Base-by-base conservation (phyloP, 2,888 invertebrate species). In the Calephelis perditalis region DNA sequence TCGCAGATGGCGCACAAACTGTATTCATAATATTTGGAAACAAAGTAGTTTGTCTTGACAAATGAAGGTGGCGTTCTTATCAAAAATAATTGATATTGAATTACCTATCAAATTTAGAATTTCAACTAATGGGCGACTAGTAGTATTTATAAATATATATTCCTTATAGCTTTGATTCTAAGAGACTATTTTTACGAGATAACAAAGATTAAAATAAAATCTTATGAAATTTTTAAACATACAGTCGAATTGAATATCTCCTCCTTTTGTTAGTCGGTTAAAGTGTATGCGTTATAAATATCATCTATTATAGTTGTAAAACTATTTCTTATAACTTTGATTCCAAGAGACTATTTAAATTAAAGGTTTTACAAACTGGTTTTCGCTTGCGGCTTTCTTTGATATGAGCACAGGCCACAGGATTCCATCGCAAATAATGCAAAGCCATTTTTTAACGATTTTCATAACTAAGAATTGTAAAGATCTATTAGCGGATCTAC, bases 311-410 rank as follows among this genome's bases (percentile, higher is more conserved):
- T 58, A 60, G 62, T 62, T 61, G 63, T 57, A 57, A 62, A 60
- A 63, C 63, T 62, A 55, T 63, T 49, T 64, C 61, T 62, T 64
- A 62, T 60, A 62, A 63, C 58, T 49, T 61, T 59, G 56, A 57
- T 58, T 58, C 62, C 61, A 62, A 63, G 65, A 60, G 63, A 67
- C 67, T 69, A 65, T 69, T 67, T 67, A 66, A 68, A 68, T 67
- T 62, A 63, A 67, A 63, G 62, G 57, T 63, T 49, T 56, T 63
- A 61, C 61, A 68, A 70, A 69, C 67, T 58, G 65, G 69, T 69
- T 66, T 56, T 57, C 61, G 55, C 60, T 62, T 40, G 69, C 70
- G 71, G 71, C 67, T 57, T 60, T 55, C 70, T 71, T 70, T 70
- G 68, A 70, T 65, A 59, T 65, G 66, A 62, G 58, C 59, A 57